Conservation (phyloP, 2,113 vertebrate species). For the Jaculus jaculus region DNA sequence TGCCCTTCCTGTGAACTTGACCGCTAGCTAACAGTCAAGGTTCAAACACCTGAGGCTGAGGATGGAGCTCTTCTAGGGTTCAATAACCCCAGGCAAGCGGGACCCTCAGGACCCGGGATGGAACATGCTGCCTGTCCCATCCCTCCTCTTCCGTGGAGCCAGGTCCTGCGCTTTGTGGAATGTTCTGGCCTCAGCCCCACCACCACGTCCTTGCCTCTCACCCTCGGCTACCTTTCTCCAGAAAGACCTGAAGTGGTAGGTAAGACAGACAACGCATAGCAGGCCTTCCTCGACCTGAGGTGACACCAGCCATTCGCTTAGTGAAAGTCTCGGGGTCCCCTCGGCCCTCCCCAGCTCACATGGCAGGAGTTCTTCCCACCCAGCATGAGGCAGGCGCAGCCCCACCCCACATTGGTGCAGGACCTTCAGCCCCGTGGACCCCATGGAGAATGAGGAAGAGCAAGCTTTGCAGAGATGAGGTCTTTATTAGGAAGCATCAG, state of each 20-base stretch:
- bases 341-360: too few species aligned
- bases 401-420: not conserved
- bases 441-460: not conserved
- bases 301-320: not conserved
- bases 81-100: not conserved
- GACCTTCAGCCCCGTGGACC: not conserved
- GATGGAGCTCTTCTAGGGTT: not conserved
- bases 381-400: accelerated
- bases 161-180: not conserved
- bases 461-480: conserved; percentile 16
- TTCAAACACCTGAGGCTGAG: not conserved
- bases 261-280: not conserved
- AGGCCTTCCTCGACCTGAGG: not conserved
- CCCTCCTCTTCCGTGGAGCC: not conserved
- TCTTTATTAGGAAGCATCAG: conserved; percentile 56
- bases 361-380: not conserved
- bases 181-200: not conserved
- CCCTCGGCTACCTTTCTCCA: not conserved
- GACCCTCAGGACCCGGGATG: not conserved
- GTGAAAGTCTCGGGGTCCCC: not conserved
- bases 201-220: not conserved
- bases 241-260: not conserved
- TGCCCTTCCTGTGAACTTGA: not conserved
- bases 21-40: not conserved
- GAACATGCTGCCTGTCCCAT: too few species aligned